Evolutionary conservation across 1,140 invertebrate genomes (phyloP).

Genomic region (Drosophila suzukii): DNA sequence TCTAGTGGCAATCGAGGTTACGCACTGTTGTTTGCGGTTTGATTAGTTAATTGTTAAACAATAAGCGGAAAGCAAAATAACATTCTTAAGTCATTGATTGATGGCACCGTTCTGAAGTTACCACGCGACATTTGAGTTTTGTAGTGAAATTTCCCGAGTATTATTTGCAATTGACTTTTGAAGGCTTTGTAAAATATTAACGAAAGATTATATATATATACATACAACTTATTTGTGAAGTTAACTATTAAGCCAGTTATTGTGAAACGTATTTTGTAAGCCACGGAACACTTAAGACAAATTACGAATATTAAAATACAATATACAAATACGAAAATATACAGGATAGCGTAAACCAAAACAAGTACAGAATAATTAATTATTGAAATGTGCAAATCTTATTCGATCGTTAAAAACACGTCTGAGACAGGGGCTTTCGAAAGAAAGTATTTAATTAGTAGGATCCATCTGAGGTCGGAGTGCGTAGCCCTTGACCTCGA

Average conservation of each 20-base stretch:
- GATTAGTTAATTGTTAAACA: slow-evolving; percentile 77
- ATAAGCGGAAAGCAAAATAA: slow-evolving; percentile 28
- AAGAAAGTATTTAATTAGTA: slow-evolving; percentile 9
- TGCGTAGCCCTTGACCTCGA: slow-evolving; percentile 28
- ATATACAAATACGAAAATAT: slow-evolving; percentile 48
- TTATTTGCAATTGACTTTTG: slow-evolving; percentile 70
- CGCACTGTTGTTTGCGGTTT: slow-evolving; percentile 72
- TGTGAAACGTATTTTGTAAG: slow-evolving; percentile 61
- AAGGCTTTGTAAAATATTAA: slow-evolving; percentile 68
- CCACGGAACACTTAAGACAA: slow-evolving; percentile 45
- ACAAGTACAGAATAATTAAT: slow-evolving; percentile 23
- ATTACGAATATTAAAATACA: slow-evolving; percentile 47
- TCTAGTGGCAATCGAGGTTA: slow-evolving; percentile 69
- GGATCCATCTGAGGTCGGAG: not conserved
- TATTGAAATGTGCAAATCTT: slow-evolving; percentile 28
- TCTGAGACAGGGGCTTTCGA: slow-evolving; percentile 12
- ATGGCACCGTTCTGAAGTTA: slow-evolving; percentile 55
- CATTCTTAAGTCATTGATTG: slow-evolving; percentile 50
- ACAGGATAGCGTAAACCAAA: slow-evolving; percentile 37
- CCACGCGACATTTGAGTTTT: slow-evolving; percentile 31
- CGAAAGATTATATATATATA: slow-evolving; percentile 35
- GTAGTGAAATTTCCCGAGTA: slow-evolving; percentile 55
- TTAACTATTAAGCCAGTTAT: slow-evolving; percentile 59
- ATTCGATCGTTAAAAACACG: slow-evolving; percentile 9
- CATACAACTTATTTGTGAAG: slow-evolving; percentile 47